Base-by-base conservation (phyloP, 2,113 vertebrate genomes). In the Tychaedon coryphoeus region DNA sequence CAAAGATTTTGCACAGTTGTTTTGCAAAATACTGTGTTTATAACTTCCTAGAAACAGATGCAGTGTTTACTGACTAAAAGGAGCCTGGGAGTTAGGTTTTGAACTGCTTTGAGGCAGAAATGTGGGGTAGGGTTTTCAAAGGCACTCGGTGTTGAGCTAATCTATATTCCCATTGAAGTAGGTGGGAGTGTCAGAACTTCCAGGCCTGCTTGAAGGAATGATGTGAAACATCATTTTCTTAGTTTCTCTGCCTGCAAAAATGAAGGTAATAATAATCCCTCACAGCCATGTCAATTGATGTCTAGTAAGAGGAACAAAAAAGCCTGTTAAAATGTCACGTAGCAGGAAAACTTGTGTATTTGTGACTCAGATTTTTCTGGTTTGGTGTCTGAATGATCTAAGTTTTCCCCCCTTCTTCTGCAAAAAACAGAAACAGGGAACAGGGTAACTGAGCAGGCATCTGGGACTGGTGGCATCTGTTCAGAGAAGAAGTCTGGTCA, bases 11-110 rank as follows among this genome's bases (percentile, higher is more conserved):
- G 20, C 33, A 43, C 20, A 58, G 54, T 73, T 72, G 18, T 91
- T 94, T 95, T 87, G n/a, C 26, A 79, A 93, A 96, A 80, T 45
- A 31, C 10, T 45, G 8, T 79, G 61, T 70, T 82, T 87, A n/a
- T 76, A 71, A n/a, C 29, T 93, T 91, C 51, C 33, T 83, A 81
- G 54, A 72, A 92, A 76, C 15, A 66, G 34, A 76, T 29, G 45
- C 56, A 82, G 24, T 71, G 29, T 95, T 94, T 80, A 88, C 57
- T 93, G 76, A 57, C 38, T 66, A 43, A 61, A 71, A 83, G 8
- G n/a, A 87, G 43, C 38, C 51, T 87, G 86, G 57, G 71, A 92
- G 14, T 66, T 80, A 56, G 43, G 22, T 88, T 87, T 92, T 72
- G 61, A 76, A 64, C 24, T 81, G 56, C 57, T 91, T 69, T 43